Conservation (phyloP, 2,113 vertebrate genomes). For the Mesoclemmys tuberculata region DNA sequence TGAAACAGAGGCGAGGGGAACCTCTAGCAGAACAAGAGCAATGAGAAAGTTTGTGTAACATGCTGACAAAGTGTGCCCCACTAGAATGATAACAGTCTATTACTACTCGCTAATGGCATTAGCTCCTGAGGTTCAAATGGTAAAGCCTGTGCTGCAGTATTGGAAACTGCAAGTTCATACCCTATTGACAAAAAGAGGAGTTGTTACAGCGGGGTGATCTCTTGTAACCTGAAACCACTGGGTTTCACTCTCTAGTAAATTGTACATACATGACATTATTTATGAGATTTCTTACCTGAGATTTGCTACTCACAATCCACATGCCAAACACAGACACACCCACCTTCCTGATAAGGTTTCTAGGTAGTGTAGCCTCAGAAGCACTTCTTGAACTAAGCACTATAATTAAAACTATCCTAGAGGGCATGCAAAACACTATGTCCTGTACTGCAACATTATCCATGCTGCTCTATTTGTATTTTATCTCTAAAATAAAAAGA, state of each 20-base stretch:
- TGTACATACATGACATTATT: background rate
- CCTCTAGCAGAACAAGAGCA: background rate
- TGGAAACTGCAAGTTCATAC: background rate
- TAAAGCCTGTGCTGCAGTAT: background rate
- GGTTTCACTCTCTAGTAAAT: background rate
- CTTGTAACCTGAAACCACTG: background rate
- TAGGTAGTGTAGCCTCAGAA: background rate
- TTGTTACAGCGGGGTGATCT: background rate
- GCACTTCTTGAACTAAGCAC: background rate
- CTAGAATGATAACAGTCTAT: background rate
- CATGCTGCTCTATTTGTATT: background rate
- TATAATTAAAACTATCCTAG: background rate
- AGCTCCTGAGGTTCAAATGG: no score
- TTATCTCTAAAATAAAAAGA: slow-evolving; percentile 21
- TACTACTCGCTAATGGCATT: background rate
- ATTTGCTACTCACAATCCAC: background rate
- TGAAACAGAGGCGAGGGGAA: background rate
- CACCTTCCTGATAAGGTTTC: background rate
- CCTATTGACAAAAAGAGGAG: background rate
- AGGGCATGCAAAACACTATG: background rate
- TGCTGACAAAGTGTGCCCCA: background rate
- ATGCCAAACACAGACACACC: background rate
- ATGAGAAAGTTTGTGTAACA: background rate
- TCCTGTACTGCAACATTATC: background rate
- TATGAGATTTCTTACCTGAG: background rate